These are phyloP conservation scores for Himalopsyche phryganea DNA, from an alignment of 1,140 invertebrate species.

Conservation along the genomic window DNA sequence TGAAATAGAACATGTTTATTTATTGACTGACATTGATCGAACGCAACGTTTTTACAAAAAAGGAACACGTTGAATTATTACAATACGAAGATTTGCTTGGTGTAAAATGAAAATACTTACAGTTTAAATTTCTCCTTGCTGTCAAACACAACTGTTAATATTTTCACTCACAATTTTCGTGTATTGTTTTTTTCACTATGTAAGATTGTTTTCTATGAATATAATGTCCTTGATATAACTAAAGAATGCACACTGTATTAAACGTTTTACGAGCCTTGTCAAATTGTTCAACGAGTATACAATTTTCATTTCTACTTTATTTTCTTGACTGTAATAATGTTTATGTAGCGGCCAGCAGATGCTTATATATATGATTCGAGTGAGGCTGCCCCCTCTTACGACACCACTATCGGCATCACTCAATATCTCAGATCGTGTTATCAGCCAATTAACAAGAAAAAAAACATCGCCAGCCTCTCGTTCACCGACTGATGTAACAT, in stretches of 20 bases:
- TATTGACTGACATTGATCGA: too few species aligned
- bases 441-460: background rate
- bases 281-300: conserved; percentile 1
- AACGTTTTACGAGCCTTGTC: conserved; percentile 6
- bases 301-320: conserved; percentile 20
- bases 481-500: background rate
- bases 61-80: too few species aligned
- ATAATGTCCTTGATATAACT: conserved; percentile 13
- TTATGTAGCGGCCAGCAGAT: background rate
- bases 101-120: too few species aligned
- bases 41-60: too few species aligned
- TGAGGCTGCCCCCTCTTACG: background rate
- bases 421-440: conserved; percentile 1
- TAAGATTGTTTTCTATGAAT: conserved; percentile 10
- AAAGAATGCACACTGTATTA: conserved; percentile 8
- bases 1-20: too few species aligned
- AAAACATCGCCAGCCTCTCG: background rate
- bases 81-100: too few species aligned
- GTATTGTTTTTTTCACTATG: background rate
- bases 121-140: too few species aligned
- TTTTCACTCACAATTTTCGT: too few species aligned
- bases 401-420: background rate
- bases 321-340: conserved; percentile 5
- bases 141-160: too few species aligned
- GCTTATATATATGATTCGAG: background rate